These are phyloP conservation scores for Heteropelma amictum DNA, from an alignment of 2,888 invertebrate species.

Conservation along the genomic window DNA sequence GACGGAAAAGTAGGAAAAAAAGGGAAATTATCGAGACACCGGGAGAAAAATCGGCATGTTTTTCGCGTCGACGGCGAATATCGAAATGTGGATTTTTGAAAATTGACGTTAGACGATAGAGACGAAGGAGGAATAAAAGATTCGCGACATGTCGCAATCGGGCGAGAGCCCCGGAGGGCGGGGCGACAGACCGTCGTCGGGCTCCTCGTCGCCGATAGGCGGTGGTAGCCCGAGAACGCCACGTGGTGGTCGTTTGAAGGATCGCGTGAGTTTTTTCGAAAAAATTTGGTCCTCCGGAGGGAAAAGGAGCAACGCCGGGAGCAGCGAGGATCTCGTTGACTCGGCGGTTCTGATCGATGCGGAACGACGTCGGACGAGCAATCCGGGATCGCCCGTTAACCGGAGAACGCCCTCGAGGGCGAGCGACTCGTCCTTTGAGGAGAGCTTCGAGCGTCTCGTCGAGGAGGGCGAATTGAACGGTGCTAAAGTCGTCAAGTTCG, in stretches of 20 bases:
- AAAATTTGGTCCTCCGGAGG: conserved; percentile 84
- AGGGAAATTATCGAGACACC: too few species aligned
- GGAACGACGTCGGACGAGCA: conserved; percentile 18
- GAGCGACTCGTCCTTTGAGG: conserved; percentile 77
- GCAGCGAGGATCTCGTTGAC: conserved; percentile 76
- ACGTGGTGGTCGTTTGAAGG: conserved; percentile 80
- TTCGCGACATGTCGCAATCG: conserved; percentile 54
- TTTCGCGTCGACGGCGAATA: not conserved
- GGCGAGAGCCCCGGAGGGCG: conserved; percentile 61
- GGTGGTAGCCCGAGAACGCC: conserved; percentile 73
- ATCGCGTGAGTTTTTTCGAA: conserved; percentile 89
- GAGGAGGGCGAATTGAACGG: conserved; percentile 85
- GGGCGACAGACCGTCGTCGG: conserved; percentile 53
- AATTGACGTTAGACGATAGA: too few species aligned
- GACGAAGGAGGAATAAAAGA: not conserved
- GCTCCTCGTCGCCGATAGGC: conserved; percentile 54
- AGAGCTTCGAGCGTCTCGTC: conserved; percentile 79
- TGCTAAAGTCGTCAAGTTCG: conserved; percentile 85
- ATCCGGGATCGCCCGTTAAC: conserved; percentile 75
- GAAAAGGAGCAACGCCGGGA: conserved; percentile 56
- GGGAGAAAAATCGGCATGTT: not conserved
- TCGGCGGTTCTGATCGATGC: conserved; percentile 65
- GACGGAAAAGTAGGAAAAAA: not conserved
- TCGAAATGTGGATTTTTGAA: not conserved
- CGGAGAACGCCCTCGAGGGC: conserved; percentile 70